phyloP scores from a whole-genome alignment of 2,113 vertebrate species.

The Opisthocomus hoazin region DNA sequence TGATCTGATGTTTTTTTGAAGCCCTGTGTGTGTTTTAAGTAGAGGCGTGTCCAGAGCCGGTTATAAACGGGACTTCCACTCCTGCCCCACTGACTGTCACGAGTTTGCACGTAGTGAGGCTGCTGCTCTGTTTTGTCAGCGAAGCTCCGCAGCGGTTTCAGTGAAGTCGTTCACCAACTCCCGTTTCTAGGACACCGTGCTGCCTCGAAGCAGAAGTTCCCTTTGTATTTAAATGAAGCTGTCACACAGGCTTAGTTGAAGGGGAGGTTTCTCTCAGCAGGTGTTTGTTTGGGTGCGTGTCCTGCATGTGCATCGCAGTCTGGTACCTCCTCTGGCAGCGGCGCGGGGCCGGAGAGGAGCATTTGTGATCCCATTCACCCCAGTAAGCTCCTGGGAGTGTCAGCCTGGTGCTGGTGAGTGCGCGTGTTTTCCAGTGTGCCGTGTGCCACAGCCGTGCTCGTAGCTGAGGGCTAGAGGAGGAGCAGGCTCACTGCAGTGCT shows the following conservation, averaged over 20 bases:
- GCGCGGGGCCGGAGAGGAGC: fast-evolving
- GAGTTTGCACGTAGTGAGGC: fast-evolving
- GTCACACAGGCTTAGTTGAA: not conserved
- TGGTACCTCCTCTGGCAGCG: not conserved
- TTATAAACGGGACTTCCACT: not conserved
- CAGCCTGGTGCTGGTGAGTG: not conserved
- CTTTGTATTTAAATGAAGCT: not conserved
- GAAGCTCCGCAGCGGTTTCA: fast-evolving
- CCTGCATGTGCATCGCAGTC: fast-evolving
- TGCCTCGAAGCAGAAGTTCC: not conserved
- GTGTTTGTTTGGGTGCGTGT: not conserved
- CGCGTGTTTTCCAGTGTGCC: not conserved
- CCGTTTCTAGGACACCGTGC: fast-evolving
- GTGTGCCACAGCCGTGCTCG: not conserved
- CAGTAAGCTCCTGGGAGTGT: fast-evolving
- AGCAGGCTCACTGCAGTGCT: not conserved
- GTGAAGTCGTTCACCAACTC: fast-evolving
- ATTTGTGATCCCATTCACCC: fast-evolving
- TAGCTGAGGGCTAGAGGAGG: not conserved
- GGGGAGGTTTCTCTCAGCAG: not conserved
- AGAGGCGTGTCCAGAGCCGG: not conserved
- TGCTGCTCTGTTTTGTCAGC: not conserved
- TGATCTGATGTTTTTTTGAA: not conserved
- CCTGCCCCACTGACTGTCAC: fast-evolving
- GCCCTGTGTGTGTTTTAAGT: not conserved